A percentile compares a stretch with the other conserved stretches of the same genome.
These are phyloP conservation scores for Muscicapa striata DNA, from an alignment of 2,797 vertebrate genomes.

Conservation along the genomic window DNA sequence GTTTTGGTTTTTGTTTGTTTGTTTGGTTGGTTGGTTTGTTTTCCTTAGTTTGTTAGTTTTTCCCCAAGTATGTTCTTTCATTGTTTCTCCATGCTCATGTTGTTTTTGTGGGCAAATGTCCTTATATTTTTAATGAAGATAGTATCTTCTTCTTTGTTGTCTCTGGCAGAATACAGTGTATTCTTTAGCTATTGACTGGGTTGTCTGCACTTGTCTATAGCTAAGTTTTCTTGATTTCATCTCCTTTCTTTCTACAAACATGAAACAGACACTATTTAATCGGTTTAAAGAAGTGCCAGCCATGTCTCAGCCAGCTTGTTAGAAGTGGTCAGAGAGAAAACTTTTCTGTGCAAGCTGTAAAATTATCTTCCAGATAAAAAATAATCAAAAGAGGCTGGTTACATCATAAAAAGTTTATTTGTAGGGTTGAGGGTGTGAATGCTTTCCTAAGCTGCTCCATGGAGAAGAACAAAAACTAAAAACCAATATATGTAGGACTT, in stretches of 20 bases:
- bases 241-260: neutral
- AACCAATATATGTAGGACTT: neutral
- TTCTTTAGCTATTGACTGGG: neutral
- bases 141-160: too few species aligned
- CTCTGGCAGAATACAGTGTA: neutral
- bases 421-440: rapidly evolving
- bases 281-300: neutral
- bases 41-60: neutral
- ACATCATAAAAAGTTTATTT: neutral
- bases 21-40: too few species aligned
- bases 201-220: neutral
- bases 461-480: neutral
- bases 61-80: too few species aligned
- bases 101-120: too few species aligned
- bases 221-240: neutral
- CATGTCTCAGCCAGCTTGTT: neutral
- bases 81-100: too few species aligned
- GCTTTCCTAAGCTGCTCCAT: neutral
- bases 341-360: neutral
- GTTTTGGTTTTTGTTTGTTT: too few species aligned
- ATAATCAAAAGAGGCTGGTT: neutral
- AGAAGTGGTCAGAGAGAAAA: neutral
- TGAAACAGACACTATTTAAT: neutral
- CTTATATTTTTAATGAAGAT: too few species aligned
- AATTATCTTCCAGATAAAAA: neutral